A percentile compares a stretch with the other conserved stretches of the same genome.
These are phyloP conservation scores for Epinotia bilunana DNA, from an alignment of 2,888 invertebrate genomes.

Conservation along the genomic window DNA sequence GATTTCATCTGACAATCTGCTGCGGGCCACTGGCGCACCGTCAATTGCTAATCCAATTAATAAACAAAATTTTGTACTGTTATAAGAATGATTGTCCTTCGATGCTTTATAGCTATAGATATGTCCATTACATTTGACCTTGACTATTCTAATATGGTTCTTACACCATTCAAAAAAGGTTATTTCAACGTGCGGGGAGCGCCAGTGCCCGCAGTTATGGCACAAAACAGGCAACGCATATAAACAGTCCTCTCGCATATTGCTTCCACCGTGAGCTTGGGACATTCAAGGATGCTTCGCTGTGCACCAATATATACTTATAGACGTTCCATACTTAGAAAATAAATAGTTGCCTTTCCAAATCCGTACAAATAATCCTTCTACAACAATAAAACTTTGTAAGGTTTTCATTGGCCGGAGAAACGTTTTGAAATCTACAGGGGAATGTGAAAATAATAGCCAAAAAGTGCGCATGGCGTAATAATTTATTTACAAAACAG, in stretches of 20 bases:
- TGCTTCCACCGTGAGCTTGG: conserved; percentile 41
- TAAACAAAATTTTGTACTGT: conserved; percentile 17
- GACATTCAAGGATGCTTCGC: conserved; percentile 24
- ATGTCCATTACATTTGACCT: neutral
- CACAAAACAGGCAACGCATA: conserved; percentile 52
- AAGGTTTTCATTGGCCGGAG: neutral
- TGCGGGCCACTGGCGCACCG: conserved; percentile 20
- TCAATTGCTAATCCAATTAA: neutral
- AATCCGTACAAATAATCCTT: too few relatives aligned
- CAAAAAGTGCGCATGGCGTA: conserved; percentile 21
- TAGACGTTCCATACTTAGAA: too few relatives aligned
- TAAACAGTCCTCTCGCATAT: conserved; percentile 49
- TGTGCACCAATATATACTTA: neutral
- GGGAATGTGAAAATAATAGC: conserved; percentile 28
- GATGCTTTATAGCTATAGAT: conserved; percentile 1
- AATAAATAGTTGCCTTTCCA: too few relatives aligned
- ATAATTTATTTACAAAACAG: conserved; percentile 37
- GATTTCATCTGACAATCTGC: conserved; percentile 28
- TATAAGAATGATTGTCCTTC: neutral
- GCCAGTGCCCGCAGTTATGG: conserved; percentile 49
- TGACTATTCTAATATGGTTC: conserved; percentile 1
- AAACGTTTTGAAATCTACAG: neutral
- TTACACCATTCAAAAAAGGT: neutral
- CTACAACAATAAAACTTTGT: neutral
- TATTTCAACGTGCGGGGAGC: conserved; percentile 9